A percentile compares a stretch with the other conserved stretches of the same genome.
Conservation (phyloP, 2,888 invertebrate genomes). For the Crossocerus cetratus region DNA sequence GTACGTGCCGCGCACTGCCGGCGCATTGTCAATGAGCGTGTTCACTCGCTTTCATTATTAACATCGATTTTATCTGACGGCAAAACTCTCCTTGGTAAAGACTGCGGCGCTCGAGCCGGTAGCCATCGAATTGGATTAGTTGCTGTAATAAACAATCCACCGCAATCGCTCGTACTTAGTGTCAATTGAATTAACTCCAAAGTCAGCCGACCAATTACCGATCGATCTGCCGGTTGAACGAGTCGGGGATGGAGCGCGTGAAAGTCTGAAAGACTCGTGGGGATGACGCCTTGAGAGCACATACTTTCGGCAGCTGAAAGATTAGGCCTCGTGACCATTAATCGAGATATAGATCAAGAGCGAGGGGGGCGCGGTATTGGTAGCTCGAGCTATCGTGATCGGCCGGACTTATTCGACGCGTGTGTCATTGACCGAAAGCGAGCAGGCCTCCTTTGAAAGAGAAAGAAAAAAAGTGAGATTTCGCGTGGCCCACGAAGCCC, state of each 20-base stretch:
- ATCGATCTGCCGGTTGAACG: constrained; percentile 18
- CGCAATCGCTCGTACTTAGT: no score
- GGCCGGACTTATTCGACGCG: background rate
- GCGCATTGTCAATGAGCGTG: constrained; percentile 32
- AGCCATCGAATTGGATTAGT: no score
- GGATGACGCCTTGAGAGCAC: constrained; percentile 1
- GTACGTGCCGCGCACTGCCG: constrained; percentile 15
- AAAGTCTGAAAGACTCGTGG: no score
- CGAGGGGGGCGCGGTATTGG: constrained; percentile 7
- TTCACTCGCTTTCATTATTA: constrained; percentile 34
- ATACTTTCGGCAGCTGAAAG: constrained; percentile 8
- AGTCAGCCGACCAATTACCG: constrained; percentile 47
- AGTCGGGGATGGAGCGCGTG: no score
- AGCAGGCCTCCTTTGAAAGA: background rate
- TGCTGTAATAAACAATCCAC: no score
- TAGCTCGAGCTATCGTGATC: background rate
- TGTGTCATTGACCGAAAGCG: constrained; percentile 19
- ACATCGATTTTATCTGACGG: background rate
- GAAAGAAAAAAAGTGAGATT: constrained; percentile 9
- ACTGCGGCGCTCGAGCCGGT: no score
- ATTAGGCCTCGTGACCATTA: constrained; percentile 30
- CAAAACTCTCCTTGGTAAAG: no score
- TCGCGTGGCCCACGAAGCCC: background rate
- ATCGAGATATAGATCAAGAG: constrained; percentile 35
- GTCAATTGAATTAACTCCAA: no score